Percentiles rank a stretch among this genome's conserved stretches.
Conservation (phyloP, 2,888 invertebrate genomes). For the Melikaiella ostensackeni region DNA sequence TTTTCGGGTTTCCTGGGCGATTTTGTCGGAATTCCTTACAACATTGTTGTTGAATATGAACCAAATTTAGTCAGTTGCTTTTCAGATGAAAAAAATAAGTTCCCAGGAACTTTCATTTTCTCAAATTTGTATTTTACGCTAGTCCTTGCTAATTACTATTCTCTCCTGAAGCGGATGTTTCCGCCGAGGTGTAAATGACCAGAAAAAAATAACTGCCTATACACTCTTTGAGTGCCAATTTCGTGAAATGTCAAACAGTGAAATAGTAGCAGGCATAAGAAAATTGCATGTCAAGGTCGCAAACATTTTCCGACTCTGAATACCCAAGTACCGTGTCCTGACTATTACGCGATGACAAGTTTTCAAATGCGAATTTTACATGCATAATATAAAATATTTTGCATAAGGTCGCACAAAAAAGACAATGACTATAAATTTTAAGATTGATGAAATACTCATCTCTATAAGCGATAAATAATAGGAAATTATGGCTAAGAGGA, state of each 20-base stretch:
- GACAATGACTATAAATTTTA: not conserved
- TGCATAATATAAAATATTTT: slow-evolving; percentile 6
- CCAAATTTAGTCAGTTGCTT: too few relatives aligned
- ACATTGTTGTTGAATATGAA: too few relatives aligned
- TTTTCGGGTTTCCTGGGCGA: too few relatives aligned
- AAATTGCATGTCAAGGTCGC: slow-evolving; percentile 68
- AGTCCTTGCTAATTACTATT: slow-evolving; percentile 7
- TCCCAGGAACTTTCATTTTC: too few relatives aligned
- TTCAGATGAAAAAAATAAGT: too few relatives aligned
- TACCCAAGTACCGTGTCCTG: slow-evolving; percentile 54
- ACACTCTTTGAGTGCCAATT: slow-evolving; percentile 40
- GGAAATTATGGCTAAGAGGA: not conserved
- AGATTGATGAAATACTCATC: not conserved
- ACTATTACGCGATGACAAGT: not conserved
- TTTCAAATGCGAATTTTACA: slow-evolving; percentile 1
- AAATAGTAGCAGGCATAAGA: slow-evolving; percentile 46
- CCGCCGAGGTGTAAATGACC: not conserved
- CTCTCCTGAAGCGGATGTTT: slow-evolving; percentile 16
- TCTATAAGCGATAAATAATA: not conserved
- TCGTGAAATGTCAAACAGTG: slow-evolving; percentile 28
- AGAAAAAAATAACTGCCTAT: slow-evolving; percentile 38
- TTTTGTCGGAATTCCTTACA: too few relatives aligned
- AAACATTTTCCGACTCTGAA: slow-evolving; percentile 67
- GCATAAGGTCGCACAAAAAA: not conserved
- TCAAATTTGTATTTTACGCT: too few relatives aligned